phyloP scores from a whole-genome alignment of 2,888 invertebrate genomes.

The Halictus ligatus region DNA sequence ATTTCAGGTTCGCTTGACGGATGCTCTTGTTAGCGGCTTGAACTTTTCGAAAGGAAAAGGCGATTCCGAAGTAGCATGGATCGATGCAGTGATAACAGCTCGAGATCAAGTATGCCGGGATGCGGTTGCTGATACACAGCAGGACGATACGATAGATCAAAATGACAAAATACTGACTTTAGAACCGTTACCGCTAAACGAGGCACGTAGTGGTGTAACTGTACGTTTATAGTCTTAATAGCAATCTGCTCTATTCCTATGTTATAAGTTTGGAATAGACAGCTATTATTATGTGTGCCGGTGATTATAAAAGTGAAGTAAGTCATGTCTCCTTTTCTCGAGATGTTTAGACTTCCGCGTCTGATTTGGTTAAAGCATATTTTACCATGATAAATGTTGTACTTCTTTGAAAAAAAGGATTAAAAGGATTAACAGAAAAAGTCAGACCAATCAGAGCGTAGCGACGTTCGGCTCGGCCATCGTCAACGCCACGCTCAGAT shows the following conservation, averaged over 20 bases:
- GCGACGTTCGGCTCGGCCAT: no score
- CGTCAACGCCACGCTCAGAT: no score
- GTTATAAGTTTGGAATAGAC: no score
- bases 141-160: slow-evolving; percentile 83
- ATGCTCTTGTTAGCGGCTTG: slow-evolving; percentile 94
- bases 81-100: slow-evolving; percentile 91
- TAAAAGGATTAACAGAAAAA: no score
- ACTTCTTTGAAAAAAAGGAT: no score
- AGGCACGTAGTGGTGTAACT: slow-evolving; percentile 73
- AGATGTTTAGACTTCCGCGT: no score
- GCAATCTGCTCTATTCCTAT: neutral
- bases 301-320: no score
- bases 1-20: slow-evolving; percentile 93
- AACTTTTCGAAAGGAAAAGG: slow-evolving; percentile 93
- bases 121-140: slow-evolving; percentile 86
- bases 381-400: no score
- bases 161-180: slow-evolving; percentile 88
- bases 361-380: no score
- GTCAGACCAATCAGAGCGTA: no score
- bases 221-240: neutral
- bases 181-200: slow-evolving; percentile 87
- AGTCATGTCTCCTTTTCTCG: no score
- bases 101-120: slow-evolving; percentile 85
- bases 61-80: slow-evolving; percentile 98
- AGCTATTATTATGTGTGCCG: no score